Base-by-base conservation (phyloP, 1,140 invertebrate species). In the Wiebesia pumilae region DNA sequence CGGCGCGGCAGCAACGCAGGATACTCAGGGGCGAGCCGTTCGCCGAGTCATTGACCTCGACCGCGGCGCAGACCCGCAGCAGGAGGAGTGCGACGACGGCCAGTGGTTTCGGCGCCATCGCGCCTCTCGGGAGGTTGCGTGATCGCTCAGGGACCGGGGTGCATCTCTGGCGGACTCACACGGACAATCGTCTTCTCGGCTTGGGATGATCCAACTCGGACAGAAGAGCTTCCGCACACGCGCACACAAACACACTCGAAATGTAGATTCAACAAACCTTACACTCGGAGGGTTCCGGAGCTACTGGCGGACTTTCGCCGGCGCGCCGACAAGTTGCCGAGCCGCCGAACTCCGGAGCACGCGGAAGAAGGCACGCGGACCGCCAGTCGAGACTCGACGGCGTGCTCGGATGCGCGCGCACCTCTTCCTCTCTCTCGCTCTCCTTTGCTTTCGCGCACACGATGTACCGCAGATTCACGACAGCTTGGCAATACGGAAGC, bases 1-100 rank as follows among this genome's bases (percentile, higher is more conserved):
- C 93, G 35, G 90, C 87, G 7, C 89, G 90, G 88, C 95, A 96
- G 90, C 95, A 96, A 83, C 94, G 95, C 62, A 94, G 88, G 81
- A 96, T 91, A 14, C 87, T 90, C 62, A 94, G 38, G n/a, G 10
- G 33, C 33, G 87, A n/a, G 91, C 88, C 51, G 90, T 89, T 51
- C 90, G 85, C 38, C 35, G 33, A 87, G 24, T 79, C 86, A 77
- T 58, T 79, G 38, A 83, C 86, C 89, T 88, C 90, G 88, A 81
- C 40, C 47, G 77, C 82, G 87, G 88, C 90, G 71, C 33, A 38
- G 71, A 75, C 33, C 33, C 90, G 90, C 91, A 89, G 92, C 90
- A 80, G 51, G 51, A 90, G 90, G 75, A 85, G 40, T 27, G 69
- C 33, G 67, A 78, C 0, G 51, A 16, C 65, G n/a, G 40, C 35